Evolutionary conservation across 2,888 invertebrate species (phyloP).

Genomic region (Drosophila acutilabella): DNA sequence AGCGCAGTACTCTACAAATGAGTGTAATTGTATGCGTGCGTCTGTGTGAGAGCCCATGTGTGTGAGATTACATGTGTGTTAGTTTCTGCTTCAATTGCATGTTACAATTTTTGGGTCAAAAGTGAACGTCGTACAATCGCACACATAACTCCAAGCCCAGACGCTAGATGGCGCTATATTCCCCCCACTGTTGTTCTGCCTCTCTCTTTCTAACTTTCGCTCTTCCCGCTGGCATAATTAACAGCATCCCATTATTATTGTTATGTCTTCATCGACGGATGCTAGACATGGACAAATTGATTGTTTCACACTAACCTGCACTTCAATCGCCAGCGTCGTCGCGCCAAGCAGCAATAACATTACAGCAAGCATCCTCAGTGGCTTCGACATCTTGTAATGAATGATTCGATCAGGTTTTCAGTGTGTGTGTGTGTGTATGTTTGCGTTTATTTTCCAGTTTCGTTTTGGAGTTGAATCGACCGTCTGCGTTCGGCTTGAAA

Average conservation of each 20-base stretch:
- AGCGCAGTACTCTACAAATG: slow-evolving; percentile 5
- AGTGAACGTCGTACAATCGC: slow-evolving; percentile 79
- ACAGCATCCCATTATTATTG: slow-evolving; percentile 6
- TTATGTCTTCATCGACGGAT: slow-evolving; percentile 13
- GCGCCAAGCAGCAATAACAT: slow-evolving; percentile 48
- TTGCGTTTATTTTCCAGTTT: slow-evolving; percentile 12
- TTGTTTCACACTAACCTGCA: slow-evolving; percentile 66
- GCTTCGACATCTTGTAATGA: slow-evolving; percentile 24
- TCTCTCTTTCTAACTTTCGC: slow-evolving; percentile 1
- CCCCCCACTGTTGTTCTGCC: not conserved
- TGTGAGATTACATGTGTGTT: slow-evolving; percentile 8
- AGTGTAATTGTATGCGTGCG: slow-evolving; percentile 14
- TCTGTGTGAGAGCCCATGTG: not conserved
- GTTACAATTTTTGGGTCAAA: slow-evolving; percentile 84
- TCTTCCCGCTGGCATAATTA: slow-evolving; percentile 31
- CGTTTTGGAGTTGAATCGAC: slow-evolving; percentile 49
- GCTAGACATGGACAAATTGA: slow-evolving; percentile 15
- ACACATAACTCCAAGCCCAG: slow-evolving; percentile 12
- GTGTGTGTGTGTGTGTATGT: slow-evolving; percentile 11
- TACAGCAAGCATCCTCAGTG: slow-evolving; percentile 32
- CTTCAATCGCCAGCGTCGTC: slow-evolving; percentile 63
- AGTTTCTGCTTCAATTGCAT: slow-evolving; percentile 62
- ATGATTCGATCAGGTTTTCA: slow-evolving; percentile 11
- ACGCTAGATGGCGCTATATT: slow-evolving; percentile 27
- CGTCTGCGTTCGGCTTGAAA: slow-evolving; percentile 67